phyloP scores from a whole-genome alignment of 1,140 invertebrate species.

The Charaxes varanes region DNA sequence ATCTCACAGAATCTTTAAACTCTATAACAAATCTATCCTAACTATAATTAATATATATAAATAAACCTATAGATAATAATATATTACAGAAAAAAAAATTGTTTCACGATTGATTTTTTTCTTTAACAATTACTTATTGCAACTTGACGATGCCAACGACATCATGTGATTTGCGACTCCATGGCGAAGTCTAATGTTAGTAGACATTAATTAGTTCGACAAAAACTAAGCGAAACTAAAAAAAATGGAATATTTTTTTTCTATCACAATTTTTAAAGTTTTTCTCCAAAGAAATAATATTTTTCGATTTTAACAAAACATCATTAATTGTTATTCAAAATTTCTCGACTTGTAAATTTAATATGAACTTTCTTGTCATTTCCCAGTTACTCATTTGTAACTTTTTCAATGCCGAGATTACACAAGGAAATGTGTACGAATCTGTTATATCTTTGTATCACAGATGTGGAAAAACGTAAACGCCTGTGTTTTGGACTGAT shows the following conservation, averaged over 20 bases:
- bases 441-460: too few species aligned
- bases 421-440: too few species aligned
- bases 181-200: constrained; percentile 6
- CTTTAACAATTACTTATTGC: constrained; percentile 31
- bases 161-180: constrained; percentile 1
- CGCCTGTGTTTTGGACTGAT: too few species aligned
- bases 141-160: constrained; percentile 16
- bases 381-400: too few species aligned
- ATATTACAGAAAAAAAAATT: constrained; percentile 19
- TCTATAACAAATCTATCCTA: constrained; percentile 27
- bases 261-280: constrained; percentile 30
- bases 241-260: constrained; percentile 41
- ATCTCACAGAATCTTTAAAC: constrained; percentile 16
- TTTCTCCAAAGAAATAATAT: constrained; percentile 6
- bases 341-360: too few species aligned
- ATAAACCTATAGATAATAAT: constrained; percentile 23
- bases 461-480: too few species aligned
- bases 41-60: constrained; percentile 29
- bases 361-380: too few species aligned
- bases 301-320: too few species aligned
- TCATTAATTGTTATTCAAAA: too few species aligned
- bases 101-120: constrained; percentile 10
- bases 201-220: constrained; percentile 19
- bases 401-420: too few species aligned
- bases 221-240: constrained; percentile 30